Evolutionary conservation across 1,140 invertebrate genomes (phyloP).

Genomic region (Drosophila pectinifera): DNA sequence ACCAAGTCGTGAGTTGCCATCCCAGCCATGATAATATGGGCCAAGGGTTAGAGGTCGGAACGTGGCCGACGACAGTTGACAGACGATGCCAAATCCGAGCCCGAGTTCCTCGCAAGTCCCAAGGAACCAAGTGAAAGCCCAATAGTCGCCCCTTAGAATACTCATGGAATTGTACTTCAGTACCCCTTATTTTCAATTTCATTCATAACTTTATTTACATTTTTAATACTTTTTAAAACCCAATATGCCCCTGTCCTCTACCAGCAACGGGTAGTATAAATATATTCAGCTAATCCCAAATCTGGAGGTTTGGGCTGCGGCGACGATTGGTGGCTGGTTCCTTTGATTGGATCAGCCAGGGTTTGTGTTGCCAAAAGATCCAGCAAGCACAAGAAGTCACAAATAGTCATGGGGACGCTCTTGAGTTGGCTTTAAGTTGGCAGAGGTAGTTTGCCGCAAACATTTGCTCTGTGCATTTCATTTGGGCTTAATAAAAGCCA

Average conservation of each 20-base stretch:
- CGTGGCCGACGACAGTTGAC: constrained; percentile 37
- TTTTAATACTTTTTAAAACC: not conserved
- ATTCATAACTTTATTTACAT: too few species aligned
- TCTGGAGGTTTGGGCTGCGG: constrained; percentile 7
- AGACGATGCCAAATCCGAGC: constrained; percentile 13
- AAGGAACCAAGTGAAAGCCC: not conserved
- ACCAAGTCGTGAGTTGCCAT: constrained; percentile 28
- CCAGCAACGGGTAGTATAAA: not conserved
- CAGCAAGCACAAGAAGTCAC: constrained; percentile 24
- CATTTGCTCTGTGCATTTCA: constrained; percentile 18
- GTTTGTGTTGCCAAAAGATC: constrained; percentile 36
- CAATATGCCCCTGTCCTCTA: not conserved
- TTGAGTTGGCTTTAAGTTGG: constrained; percentile 26
- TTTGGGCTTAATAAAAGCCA: constrained; percentile 13
- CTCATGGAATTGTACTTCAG: not conserved
- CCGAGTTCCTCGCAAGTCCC: constrained; percentile 20
- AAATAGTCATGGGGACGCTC: constrained; percentile 10
- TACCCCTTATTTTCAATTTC: not conserved
- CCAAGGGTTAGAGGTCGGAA: constrained; percentile 54
- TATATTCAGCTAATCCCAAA: constrained; percentile 31
- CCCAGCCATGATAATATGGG: constrained; percentile 37
- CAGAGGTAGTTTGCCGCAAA: constrained; percentile 15
- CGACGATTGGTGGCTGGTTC: constrained; percentile 30
- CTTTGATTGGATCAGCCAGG: constrained; percentile 47
- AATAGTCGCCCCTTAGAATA: not conserved